These are phyloP conservation scores for Pachymerium ferrugineum DNA, from an alignment of 2,888 invertebrate genomes.

Conservation along the genomic window DNA sequence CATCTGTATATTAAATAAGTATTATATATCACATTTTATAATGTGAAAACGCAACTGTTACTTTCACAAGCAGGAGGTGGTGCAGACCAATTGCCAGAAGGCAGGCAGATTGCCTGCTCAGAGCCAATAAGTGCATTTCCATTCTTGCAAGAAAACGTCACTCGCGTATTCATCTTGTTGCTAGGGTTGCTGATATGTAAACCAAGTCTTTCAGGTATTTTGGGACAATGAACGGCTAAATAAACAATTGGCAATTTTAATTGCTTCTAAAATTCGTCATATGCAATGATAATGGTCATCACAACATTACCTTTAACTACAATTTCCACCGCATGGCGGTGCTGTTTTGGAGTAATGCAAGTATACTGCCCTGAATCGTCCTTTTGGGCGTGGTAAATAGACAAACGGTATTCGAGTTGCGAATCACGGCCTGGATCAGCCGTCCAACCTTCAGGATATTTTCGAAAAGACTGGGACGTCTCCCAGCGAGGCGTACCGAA, in stretches of 20 bases:
- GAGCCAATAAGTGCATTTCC: conserved; percentile 75
- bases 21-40: background rate
- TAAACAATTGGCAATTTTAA: background rate
- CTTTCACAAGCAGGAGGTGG: conserved; percentile 65
- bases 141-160: conserved; percentile 69
- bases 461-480: conserved; percentile 49
- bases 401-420: conserved; percentile 70
- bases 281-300: background rate
- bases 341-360: conserved; percentile 77
- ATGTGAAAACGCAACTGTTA: conserved; percentile 33
- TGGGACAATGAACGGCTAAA: conserved; percentile 69
- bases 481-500: conserved; percentile 84
- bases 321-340: conserved; percentile 70
- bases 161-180: conserved; percentile 67
- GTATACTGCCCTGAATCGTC: conserved; percentile 79
- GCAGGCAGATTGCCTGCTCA: conserved; percentile 65
- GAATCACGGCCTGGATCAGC: conserved; percentile 72
- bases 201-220: conserved; percentile 65
- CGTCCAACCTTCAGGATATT: conserved; percentile 75
- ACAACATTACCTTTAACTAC: conserved; percentile 68
- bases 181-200: conserved; percentile 65
- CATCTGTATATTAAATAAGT: conserved; percentile 51
- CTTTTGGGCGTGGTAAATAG: conserved; percentile 70
- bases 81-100: conserved; percentile 80
- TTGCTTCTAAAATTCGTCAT: background rate